Percentiles rank a stretch among this genome's conserved stretches.
These are phyloP conservation scores for Cheiracanthium punctorium DNA, from an alignment of 2,888 invertebrate species.

Conservation along the genomic window DNA sequence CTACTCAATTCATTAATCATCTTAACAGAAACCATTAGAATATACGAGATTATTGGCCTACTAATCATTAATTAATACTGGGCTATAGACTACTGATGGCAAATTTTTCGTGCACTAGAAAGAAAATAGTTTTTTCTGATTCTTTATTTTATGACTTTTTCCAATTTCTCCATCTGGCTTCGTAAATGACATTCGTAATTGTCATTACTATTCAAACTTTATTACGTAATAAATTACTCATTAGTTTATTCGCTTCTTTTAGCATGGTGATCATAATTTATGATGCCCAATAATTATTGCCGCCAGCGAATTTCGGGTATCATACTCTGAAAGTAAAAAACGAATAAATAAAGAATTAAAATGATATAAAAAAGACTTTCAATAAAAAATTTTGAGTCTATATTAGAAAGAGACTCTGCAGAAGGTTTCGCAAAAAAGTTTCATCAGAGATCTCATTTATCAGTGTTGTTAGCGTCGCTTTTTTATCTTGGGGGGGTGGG, in stretches of 20 bases:
- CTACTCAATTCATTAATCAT: conserved; percentile 3
- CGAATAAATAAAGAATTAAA: neutral
- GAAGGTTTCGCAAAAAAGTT: conserved; percentile 38
- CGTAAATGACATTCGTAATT: conserved; percentile 42
- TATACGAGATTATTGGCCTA: neutral
- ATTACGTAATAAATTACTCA: conserved; percentile 53
- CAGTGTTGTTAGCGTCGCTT: conserved; percentile 37
- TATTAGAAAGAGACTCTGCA: conserved; percentile 32
- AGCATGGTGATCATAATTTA: conserved; percentile 36
- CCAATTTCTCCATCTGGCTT: neutral
- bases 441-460: conserved; percentile 46
- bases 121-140: neutral
- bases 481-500: conserved; percentile 33
- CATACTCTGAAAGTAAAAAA: neutral
- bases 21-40: neutral
- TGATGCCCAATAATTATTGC: conserved; percentile 43
- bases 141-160: neutral
- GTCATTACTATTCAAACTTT: conserved; percentile 53
- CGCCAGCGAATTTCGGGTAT: neutral
- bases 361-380: neutral
- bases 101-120: neutral
- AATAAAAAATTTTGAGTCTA: conserved; percentile 16
- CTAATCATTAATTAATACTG: conserved; percentile 7
- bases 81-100: neutral
- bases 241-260: conserved; percentile 44